A percentile compares a stretch with the other conserved stretches of the same genome.
These are phyloP conservation scores for Physella acuta DNA, from an alignment of 1,140 invertebrate genomes.

Conservation along the genomic window DNA sequence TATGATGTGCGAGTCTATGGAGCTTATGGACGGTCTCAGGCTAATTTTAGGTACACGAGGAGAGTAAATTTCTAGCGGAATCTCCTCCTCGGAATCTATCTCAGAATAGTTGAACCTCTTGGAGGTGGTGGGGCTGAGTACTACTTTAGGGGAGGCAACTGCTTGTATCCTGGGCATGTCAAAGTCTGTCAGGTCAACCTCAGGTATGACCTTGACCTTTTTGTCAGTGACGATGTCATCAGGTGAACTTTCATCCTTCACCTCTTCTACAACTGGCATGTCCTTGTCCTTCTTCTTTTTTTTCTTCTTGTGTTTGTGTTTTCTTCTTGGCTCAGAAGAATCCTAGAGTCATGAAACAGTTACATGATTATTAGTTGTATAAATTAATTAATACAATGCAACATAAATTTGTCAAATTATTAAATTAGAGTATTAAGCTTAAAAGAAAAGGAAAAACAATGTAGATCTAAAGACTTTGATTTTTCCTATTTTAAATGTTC, in stretches of 20 bases:
- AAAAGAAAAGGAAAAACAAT: too few relatives aligned
- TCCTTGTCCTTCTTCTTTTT: slow-evolving; percentile 10
- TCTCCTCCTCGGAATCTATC: neutral
- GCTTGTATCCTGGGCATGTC: neutral
- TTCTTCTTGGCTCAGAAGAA: neutral
- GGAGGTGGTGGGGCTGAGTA: neutral
- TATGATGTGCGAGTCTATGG: too few relatives aligned
- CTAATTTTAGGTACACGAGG: too few relatives aligned
- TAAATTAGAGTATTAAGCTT: neutral
- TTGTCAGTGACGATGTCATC: neutral
- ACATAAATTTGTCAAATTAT: neutral
- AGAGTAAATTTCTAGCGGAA: slow-evolving; percentile 8
- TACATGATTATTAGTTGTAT: neutral
- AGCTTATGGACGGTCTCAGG: too few relatives aligned
- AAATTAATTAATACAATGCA: neutral
- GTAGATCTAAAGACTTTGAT: too few relatives aligned
- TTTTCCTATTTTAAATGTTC: too few relatives aligned
- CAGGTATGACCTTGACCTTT: neutral
- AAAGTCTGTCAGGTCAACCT: neutral
- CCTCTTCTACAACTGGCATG: neutral
- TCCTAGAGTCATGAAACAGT: neutral
- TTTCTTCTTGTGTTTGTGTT: slow-evolving; percentile 6
- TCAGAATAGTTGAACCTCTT: neutral
- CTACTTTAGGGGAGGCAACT: neutral
- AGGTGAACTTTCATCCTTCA: neutral